A percentile compares a stretch with the other conserved stretches of the same genome.
Evolutionary conservation across 2,113 vertebrate genomes (phyloP).

Genomic region (Gulo gulo): DNA sequence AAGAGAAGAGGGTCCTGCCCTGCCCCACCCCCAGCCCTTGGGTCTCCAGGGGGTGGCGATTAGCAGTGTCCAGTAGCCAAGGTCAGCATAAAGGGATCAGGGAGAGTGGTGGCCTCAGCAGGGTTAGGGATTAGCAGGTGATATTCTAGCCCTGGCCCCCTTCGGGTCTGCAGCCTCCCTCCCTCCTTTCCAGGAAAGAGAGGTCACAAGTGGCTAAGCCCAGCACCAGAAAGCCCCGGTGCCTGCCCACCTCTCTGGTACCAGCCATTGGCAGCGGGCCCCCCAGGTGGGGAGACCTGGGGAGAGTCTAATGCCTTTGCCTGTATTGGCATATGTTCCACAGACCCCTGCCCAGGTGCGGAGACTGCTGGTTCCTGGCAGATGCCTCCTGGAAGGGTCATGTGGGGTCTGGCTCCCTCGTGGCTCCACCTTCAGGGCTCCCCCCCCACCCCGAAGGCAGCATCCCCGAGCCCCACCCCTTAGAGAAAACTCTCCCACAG

Average conservation of each 20-base stretch:
- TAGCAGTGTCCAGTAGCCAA: neutral
- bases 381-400: neutral
- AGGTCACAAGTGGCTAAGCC: neutral
- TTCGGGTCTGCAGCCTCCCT: neutral
- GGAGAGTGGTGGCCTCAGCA: conserved; percentile 81
- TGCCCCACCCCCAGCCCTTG: neutral
- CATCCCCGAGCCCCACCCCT: neutral
- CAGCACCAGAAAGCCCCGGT: neutral
- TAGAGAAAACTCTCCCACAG: neutral
- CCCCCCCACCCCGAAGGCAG: neutral
- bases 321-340: neutral
- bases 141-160: neutral
- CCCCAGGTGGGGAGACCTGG: neutral
- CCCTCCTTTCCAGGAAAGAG: neutral
- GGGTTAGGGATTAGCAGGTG: conserved; percentile 77
- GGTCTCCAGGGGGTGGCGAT: conserved; percentile 39
- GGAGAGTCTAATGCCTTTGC: neutral
- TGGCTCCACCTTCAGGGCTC: neutral
- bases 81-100: conserved; percentile 77
- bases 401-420: neutral
- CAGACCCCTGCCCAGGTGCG: neutral
- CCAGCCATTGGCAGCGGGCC: neutral
- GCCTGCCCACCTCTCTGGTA: neutral
- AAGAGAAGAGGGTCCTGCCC: neutral
- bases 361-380: neutral